Evolutionary conservation across 2,113 vertebrate species (phyloP), one percentile per base, ranked within the genome.

Genomic region (Sylvia atricapilla): DNA sequence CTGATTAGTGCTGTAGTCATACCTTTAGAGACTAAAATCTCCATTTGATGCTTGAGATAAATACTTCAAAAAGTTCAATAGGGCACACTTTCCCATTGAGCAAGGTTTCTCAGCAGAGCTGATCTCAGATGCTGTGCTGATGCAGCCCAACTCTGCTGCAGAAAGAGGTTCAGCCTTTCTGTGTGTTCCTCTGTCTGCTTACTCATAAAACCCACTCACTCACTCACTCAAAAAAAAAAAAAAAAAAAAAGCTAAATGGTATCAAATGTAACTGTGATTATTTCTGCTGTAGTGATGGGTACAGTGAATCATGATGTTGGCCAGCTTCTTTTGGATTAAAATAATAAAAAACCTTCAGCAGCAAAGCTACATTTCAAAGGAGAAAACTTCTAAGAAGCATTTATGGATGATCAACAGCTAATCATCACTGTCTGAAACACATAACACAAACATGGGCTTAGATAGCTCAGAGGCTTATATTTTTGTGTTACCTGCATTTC

Each of bases 1-100:
- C 35, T 68, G 66, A 35, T 82, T 78, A 89, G 35, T 46, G 33
- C 69, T 92, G 33, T 41, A 78, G 35, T 72, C 47, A 18, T 75
- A 87, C 35, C 17, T 67, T n/a, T 60, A 37, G 77, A 81, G 59
- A 41, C 30, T 55, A 37, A 82, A 84, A 60, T 92, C 31, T 92
- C 41, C 30, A 27, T 63, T 56, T 84, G 43, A 47, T 63, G 33
- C 50, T 70, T 47, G 64, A 90, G 56, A 53, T 75, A 84, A 87
- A 70, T 46, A 78, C 28, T 70, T 88, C 35, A 72, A 60, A 62
- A 86, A 17, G 24, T 39, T 2, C 33, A 78, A 2, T 24, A 37
- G 33, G 53, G 35, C 27, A 60, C 7, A 2, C 9, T 74, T 81
- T 64, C 17, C 44, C 6, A 2, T 0, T 1, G 6, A 1, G 0